Evolutionary conservation across 2,797 vertebrate genomes (phyloP).

Genomic region (Sebastes nivosus): DNA sequence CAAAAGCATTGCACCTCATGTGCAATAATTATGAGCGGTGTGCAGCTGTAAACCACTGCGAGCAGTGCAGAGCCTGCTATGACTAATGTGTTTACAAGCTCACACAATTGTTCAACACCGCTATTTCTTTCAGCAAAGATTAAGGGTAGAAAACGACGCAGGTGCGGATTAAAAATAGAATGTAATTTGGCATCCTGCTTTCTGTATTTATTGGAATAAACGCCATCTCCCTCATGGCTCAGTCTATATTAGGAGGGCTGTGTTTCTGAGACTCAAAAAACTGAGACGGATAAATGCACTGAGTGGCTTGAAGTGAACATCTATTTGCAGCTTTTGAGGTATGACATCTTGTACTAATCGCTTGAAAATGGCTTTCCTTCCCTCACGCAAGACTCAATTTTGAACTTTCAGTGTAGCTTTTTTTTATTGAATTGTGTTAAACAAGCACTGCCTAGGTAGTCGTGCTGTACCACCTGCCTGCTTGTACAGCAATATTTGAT

Average conservation of each 20-base stretch:
- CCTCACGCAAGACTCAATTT: not conserved
- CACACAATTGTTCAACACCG: slow-evolving; percentile 38
- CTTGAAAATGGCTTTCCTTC: not conserved
- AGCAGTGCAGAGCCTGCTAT: slow-evolving; percentile 38
- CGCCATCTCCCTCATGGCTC: slow-evolving; percentile 8
- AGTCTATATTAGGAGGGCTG: not conserved
- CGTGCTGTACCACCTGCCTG: slow-evolving; percentile 30
- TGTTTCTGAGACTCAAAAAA: slow-evolving; percentile 2
- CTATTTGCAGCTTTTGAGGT: slow-evolving; percentile 14
- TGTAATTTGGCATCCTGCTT: slow-evolving; percentile 24
- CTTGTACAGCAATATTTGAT: slow-evolving; percentile 24
- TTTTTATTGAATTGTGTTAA: not conserved
- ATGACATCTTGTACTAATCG: slow-evolving; percentile 23
- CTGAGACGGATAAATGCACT: not conserved
- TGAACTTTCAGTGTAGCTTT: slow-evolving; percentile 23
- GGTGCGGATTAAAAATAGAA: slow-evolving; percentile 47
- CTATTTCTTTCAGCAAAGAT: slow-evolving; percentile 45
- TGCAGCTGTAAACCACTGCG: slow-evolving; percentile 48
- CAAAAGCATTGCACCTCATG: slow-evolving; percentile 49
- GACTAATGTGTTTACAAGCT: slow-evolving; percentile 69
- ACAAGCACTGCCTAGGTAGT: not conserved
- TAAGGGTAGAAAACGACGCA: slow-evolving; percentile 28
- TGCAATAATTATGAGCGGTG: slow-evolving; percentile 57
- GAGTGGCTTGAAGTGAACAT: slow-evolving; percentile 3
- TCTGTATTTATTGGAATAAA: slow-evolving; percentile 29